Percentiles rank a stretch among this genome's conserved stretches.
Evolutionary conservation across 2,113 vertebrate genomes (phyloP).

Genomic region (Urocolius indicus): DNA sequence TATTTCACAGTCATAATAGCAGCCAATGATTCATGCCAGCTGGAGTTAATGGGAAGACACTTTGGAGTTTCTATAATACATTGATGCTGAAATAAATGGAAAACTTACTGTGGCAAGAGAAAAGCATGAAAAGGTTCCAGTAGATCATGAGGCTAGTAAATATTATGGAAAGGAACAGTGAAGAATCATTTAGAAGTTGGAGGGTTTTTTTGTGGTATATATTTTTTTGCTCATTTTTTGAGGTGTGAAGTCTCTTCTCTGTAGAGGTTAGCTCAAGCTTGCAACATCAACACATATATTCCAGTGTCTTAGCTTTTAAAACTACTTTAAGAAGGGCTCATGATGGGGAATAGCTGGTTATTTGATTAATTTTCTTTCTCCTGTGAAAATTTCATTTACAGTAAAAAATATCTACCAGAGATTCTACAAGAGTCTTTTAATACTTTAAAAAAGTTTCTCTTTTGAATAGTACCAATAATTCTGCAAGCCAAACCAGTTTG

Average conservation of each 20-base stretch:
- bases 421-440: not conserved
- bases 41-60: not conserved
- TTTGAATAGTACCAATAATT: not conserved
- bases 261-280: not conserved
- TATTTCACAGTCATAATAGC: not conserved
- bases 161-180: not conserved
- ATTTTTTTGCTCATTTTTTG: not conserved
- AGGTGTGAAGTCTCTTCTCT: not conserved
- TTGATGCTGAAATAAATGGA: not conserved
- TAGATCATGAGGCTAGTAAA: not conserved
- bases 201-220: not conserved
- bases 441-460: not conserved
- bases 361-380: not conserved
- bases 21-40: not conserved
- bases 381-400: not conserved
- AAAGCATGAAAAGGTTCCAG: not conserved
- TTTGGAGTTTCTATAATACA: not conserved
- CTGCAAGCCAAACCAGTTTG: not conserved
- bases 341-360: not conserved
- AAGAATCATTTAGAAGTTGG: not conserved
- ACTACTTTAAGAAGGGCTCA: not conserved
- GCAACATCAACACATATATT: not conserved
- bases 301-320: not conserved
- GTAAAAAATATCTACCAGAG: not conserved
- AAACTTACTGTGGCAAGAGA: not conserved